Evolutionary conservation across 2,797 vertebrate genomes (phyloP), one percentile per base, ranked within the genome.

Genomic region (Trematomus bernacchii): DNA sequence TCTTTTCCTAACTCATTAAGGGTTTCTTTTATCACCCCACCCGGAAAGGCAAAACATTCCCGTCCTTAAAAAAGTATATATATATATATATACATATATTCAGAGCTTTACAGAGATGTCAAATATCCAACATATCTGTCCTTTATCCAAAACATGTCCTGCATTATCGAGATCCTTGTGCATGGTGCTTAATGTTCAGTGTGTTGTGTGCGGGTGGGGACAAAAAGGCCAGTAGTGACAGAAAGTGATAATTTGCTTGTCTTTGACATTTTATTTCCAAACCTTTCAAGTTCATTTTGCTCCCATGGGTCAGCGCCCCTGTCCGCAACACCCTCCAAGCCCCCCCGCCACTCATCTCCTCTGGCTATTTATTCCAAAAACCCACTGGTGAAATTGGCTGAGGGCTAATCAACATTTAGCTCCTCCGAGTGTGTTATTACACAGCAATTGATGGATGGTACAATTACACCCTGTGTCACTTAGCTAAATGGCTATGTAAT

Each of bases 401-500:
- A 87, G 76, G 82, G 85, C 92, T 94, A 94, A 95, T 95, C 94
- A 95, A 93, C 92, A 92, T 95, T 95, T 93, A 92, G 94, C 85
- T 93, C 91, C 92, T 94, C 91, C 80, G 85, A 89, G 89, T 95
- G 94, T 95, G 92, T 93, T 93, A 93, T 95, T 95, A 94, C 89
- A 91, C 88, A 76, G 87, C 89, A 93, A 94, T 91, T 96, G 94
- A 96, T 96, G 93, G 95, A 96, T 96, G 93, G 92, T 92, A 95
- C 95, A 96, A 96, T 95, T 95, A 95, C 90, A 93, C 79, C 83
- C 93, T 83, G 92, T 95, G 92, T 93, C 94, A 90, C 90, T 95
- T 95, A 95, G 93, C 94, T 95, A 96, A 96, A 96, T 92, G 89
- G 89, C 91, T 95, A 91, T 91, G 89, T 95, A 93, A 96, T 94